A percentile compares a stretch with the other conserved stretches of the same genome.
These are phyloP conservation scores for Acrocephalus kingi DNA, from an alignment of 2,113 vertebrate genomes.

Conservation along the genomic window DNA sequence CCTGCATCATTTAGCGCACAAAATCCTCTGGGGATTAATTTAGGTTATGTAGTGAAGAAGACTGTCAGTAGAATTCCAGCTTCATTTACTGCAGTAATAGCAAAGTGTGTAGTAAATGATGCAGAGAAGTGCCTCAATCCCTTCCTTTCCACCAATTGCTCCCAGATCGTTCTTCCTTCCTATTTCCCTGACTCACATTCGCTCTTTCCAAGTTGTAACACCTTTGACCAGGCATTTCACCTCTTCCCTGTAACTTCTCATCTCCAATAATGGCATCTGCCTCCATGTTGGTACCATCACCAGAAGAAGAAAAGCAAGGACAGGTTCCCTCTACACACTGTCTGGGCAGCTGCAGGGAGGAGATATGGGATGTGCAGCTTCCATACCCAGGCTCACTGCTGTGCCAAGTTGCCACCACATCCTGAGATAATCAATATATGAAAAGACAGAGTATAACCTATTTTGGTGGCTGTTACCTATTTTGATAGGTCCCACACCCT, in stretches of 20 bases:
- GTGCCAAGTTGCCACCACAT: neutral
- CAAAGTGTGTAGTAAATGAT: constrained; percentile 21
- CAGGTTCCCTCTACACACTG: rapidly evolving
- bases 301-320: neutral
- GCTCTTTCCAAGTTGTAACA: neutral
- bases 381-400: neutral
- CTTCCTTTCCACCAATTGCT: neutral
- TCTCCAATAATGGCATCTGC: neutral
- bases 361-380: neutral
- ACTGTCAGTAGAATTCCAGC: constrained; percentile 29
- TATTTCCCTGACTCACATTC: neutral
- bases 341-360: neutral
- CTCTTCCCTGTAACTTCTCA: neutral
- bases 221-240: neutral
- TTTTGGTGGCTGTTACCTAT: neutral
- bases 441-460: neutral
- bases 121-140: neutral
- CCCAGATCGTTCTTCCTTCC: neutral
- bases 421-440: rapidly evolving
- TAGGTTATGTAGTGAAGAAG: constrained; percentile 12
- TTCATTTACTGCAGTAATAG: constrained; percentile 47
- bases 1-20: constrained; percentile 9
- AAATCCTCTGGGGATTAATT: constrained; percentile 53
- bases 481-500: neutral
- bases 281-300: neutral